Conservation (phyloP, 2,888 invertebrate species). For the Chirona hameri region DNA sequence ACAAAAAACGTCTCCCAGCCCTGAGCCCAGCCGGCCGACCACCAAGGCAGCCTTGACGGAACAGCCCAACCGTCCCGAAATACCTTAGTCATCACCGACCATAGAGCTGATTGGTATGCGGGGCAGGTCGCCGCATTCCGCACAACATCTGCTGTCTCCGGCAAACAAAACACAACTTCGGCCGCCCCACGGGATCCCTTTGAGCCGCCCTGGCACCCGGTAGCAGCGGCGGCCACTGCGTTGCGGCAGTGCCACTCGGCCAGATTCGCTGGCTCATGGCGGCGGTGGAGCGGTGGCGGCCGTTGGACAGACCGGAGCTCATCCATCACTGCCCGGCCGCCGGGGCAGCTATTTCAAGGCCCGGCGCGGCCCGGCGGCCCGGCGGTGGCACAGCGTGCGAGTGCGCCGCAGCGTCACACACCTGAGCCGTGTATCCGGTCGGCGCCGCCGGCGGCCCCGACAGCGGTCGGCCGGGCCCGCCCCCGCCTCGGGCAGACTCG, state of each 20-base stretch:
- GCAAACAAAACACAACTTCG: not conserved
- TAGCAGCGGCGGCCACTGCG: not conserved
- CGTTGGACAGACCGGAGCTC: not conserved
- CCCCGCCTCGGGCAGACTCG: no score
- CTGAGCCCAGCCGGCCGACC: not conserved
- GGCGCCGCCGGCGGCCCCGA: not conserved
- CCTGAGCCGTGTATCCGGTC: not conserved
- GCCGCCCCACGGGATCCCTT: not conserved
- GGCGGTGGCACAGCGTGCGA: not conserved
- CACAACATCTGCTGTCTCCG: constrained; percentile 25
- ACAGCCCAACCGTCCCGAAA: not conserved
- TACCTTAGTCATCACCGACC: not conserved
- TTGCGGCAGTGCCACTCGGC: not conserved
- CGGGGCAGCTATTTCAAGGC: not conserved
- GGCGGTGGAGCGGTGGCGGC: not conserved
- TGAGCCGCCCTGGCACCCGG: not conserved
- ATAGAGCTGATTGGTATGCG: not conserved
- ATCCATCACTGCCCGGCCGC: not conserved
- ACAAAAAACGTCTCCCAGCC: not conserved
- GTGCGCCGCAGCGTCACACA: not conserved
- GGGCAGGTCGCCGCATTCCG: not conserved
- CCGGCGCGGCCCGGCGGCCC: not conserved
- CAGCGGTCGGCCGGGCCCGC: not conserved
- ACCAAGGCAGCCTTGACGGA: not conserved
- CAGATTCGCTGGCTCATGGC: not conserved